These are phyloP conservation scores for Drosophila subobscura DNA, from an alignment of 1,140 invertebrate genomes.

Conservation along the genomic window DNA sequence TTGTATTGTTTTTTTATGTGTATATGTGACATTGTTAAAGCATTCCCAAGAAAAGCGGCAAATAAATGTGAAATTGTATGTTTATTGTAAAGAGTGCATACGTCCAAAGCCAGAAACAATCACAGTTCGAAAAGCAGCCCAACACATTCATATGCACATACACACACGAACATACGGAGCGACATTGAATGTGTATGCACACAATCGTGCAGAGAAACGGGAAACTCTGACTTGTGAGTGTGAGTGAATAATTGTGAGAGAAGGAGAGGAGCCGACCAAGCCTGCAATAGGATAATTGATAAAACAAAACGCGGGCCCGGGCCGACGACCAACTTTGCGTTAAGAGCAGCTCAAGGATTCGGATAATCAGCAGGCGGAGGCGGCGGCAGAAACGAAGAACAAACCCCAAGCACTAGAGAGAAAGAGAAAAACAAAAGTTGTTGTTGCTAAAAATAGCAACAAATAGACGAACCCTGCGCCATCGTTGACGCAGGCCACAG, in stretches of 20 bases:
- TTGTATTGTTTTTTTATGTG: slow-evolving; percentile 54
- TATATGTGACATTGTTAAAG: slow-evolving; percentile 30
- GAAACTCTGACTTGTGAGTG: background rate
- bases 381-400: too few species aligned
- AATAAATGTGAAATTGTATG: slow-evolving; percentile 24
- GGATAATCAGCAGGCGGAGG: slow-evolving; percentile 4
- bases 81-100: slow-evolving; percentile 27
- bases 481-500: slow-evolving; percentile 41
- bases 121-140: slow-evolving; percentile 22
- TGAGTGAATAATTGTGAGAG: slow-evolving; percentile 34
- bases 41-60: background rate
- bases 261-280: slow-evolving; percentile 11
- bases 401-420: background rate
- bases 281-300: slow-evolving; percentile 54
- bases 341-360: slow-evolving; percentile 17
- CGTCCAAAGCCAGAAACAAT: slow-evolving; percentile 26
- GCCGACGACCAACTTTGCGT: background rate
- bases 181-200: slow-evolving; percentile 23
- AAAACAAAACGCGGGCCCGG: slow-evolving; percentile 40
- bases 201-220: slow-evolving; percentile 24
- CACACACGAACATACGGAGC: slow-evolving; percentile 21
- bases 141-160: slow-evolving; percentile 6
- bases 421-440: slow-evolving; percentile 16
- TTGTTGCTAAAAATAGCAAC: slow-evolving; percentile 73
- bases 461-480: slow-evolving; percentile 47